Evolutionary conservation across 2,888 invertebrate species (phyloP).

Genomic region (Cheilosia scutellata): DNA sequence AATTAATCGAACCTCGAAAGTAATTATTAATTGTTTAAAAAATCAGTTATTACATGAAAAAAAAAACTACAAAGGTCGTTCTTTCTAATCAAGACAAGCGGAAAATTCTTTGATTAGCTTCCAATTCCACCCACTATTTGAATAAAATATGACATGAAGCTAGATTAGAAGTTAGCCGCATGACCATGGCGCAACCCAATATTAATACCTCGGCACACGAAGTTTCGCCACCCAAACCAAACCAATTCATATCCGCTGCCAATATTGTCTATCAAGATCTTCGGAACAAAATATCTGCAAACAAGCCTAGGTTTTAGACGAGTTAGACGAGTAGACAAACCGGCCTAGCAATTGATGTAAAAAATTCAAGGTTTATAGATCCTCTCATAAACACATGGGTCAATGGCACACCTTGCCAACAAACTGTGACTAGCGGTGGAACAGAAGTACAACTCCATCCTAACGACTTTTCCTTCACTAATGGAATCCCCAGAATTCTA

Average conservation of each 20-base stretch:
- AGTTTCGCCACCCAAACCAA: too few relatives aligned
- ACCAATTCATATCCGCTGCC: background rate
- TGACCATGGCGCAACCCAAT: too few relatives aligned
- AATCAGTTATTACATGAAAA: too few relatives aligned
- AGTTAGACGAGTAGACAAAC: constrained; percentile 8
- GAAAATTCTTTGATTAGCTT: too few relatives aligned
- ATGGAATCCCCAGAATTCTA: background rate
- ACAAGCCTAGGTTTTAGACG: constrained; percentile 22
- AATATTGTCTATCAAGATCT: background rate
- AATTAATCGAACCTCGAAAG: too few relatives aligned
- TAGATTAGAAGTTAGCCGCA: too few relatives aligned
- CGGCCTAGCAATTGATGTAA: constrained; percentile 27
- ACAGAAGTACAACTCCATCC: background rate
- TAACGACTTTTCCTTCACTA: background rate
- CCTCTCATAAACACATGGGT: constrained; percentile 1
- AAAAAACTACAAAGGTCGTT: too few relatives aligned
- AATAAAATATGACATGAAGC: too few relatives aligned
- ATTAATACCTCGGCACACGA: too few relatives aligned
- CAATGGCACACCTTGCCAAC: background rate
- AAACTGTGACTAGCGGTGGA: background rate
- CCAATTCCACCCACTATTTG: too few relatives aligned
- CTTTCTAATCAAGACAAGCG: too few relatives aligned
- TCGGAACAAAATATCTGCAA: background rate
- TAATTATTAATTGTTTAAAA: too few relatives aligned
- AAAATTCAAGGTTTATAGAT: constrained; percentile 25